phyloP scores from a whole-genome alignment of 2,797 vertebrate genomes.

The Phrynocephalus guinanensis region DNA sequence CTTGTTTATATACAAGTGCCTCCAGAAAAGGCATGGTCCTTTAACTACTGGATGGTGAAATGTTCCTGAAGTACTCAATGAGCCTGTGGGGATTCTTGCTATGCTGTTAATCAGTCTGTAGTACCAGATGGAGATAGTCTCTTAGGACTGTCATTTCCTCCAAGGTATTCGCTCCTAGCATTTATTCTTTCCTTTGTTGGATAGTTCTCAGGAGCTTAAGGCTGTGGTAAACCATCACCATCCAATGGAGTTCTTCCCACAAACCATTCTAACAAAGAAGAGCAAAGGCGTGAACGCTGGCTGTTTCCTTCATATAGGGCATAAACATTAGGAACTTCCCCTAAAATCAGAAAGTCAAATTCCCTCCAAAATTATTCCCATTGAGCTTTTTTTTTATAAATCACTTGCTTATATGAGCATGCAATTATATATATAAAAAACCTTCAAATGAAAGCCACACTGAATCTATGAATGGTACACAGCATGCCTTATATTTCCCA shows the following conservation, averaged over 20 bases:
- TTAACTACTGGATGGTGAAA: background rate
- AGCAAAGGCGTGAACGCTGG: background rate
- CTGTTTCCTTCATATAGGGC: background rate
- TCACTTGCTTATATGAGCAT: background rate
- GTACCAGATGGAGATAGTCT: constrained; percentile 4
- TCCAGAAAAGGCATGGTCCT: background rate
- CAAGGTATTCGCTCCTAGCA: background rate
- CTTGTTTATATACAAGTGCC: background rate
- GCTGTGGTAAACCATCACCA: background rate
- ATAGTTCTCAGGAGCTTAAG: background rate
- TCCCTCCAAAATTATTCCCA: background rate
- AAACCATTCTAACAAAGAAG: background rate
- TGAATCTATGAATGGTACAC: too few species aligned
- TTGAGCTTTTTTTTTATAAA: background rate
- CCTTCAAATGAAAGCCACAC: background rate
- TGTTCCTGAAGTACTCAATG: background rate
- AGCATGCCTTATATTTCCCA: background rate
- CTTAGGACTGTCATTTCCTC: constrained; percentile 11
- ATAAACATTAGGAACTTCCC: background rate
- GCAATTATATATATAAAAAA: background rate
- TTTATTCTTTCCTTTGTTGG: background rate
- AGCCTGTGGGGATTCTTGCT: background rate
- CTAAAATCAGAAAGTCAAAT: background rate
- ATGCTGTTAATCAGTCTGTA: background rate
- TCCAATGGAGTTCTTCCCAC: background rate